Base-by-base conservation (phyloP, 2,113 vertebrate genomes). In the Amblyornis subalaris region DNA sequence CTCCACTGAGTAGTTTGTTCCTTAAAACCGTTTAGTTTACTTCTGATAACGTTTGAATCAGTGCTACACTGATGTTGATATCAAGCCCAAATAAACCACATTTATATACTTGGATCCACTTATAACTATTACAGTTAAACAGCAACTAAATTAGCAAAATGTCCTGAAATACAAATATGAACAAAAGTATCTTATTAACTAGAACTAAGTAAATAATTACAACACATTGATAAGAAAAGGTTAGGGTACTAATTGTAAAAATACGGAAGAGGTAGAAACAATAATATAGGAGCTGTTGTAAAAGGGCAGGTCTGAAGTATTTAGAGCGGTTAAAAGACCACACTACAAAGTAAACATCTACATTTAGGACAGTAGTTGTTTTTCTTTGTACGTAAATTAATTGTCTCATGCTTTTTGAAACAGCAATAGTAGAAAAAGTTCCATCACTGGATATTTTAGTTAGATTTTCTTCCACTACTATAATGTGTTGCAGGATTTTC, bases 131-230 rank as follows among this genome's bases (percentile, higher is more conserved):
- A 50, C 23, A n/a, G 84, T 89, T 94, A 95, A 95, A 74, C 65
- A 86, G 16, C 74, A 95, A 90, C 24, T 71, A 84, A 42, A 66
- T 85, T 54, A 81, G 48, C 44, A 89, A 91, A 75, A 92, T 48
- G 48, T 47, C 40, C 20, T 48, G 70, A 67, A 89, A 91, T 54
- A 55, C 10, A 91, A 86, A 77, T 77, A 80, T 74, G 74, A 71
- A 84, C 24, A 77, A 7, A 87, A 74, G 89, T 95, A 55, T 64
- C 51, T 85, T 58, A 92, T 89, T 91, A 95, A 91, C 91, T 74
- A 74, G 73, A 81, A 58, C 35, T 54, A 86, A 85, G 94, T 94
- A 87, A 95, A 95, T 89, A 51, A 87, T 95, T 95, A 78, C 73
- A 78, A 31, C 35, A 20, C 10, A 44, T 71, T 78, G 93, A 91